These are phyloP conservation scores for Harpegnathos saltator DNA, from an alignment of 1,140 invertebrate species.

Conservation along the genomic window DNA sequence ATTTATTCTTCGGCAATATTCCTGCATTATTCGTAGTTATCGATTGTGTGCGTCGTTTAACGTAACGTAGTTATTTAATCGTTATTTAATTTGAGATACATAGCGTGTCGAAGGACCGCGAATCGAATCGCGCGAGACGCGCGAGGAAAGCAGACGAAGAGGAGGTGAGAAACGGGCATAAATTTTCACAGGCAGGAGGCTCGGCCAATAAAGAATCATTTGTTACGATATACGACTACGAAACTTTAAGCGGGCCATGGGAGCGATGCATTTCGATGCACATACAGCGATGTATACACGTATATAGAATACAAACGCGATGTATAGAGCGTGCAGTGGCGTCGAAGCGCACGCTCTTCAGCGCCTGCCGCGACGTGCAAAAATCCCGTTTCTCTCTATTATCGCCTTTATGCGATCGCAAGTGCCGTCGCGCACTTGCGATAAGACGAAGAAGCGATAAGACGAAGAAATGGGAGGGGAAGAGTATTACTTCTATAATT, in stretches of 20 bases:
- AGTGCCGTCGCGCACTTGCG: no score
- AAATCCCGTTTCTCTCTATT: background rate
- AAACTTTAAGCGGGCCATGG: conserved; percentile 36
- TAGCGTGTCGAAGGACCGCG: background rate
- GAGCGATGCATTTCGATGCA: conserved; percentile 39
- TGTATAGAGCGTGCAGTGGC: conserved; percentile 22
- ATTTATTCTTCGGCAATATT: no score
- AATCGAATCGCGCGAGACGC: background rate
- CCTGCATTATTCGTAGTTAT: background rate
- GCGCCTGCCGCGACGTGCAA: background rate
- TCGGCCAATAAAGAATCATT: conserved; percentile 49
- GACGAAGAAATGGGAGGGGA: background rate
- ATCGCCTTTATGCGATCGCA: no score
- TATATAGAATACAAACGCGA: no score
- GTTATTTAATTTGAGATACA: no score
- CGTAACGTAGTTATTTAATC: no score
- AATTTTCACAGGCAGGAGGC: conserved; percentile 43
- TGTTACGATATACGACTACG: conserved; percentile 34
- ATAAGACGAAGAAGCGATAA: no score
- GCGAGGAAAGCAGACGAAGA: conserved; percentile 13
- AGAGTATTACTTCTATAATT: background rate
- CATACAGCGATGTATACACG: background rate
- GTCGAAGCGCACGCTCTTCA: background rate
- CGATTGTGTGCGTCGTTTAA: background rate
- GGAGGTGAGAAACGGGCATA: conserved; percentile 21